phyloP scores from a whole-genome alignment of 2,113 vertebrate genomes.

The Psilopogon haemacephalus region DNA sequence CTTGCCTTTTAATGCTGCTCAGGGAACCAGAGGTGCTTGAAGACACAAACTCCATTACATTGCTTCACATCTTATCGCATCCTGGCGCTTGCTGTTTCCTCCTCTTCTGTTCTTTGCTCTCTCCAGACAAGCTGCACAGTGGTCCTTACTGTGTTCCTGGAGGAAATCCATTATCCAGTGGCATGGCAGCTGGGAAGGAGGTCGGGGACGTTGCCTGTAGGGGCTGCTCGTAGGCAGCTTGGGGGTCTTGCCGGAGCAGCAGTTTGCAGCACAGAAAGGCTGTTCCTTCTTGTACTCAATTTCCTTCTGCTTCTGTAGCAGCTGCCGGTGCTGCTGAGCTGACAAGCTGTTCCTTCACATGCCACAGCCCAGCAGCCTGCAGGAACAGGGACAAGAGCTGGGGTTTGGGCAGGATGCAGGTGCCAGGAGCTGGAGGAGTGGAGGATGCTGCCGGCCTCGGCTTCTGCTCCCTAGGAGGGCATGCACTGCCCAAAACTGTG shows the following conservation, averaged over 20 bases:
- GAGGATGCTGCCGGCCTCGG: not conserved
- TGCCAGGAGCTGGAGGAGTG: not conserved
- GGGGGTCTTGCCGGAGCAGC: constrained; percentile 25
- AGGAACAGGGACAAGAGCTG: not conserved
- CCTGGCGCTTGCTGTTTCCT: not conserved
- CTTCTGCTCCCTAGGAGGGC: fast-evolving
- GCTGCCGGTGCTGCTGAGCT: not conserved
- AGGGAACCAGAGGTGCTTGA: not conserved
- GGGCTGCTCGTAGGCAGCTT: constrained; percentile 38
- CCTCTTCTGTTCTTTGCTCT: not conserved
- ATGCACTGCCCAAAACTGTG: fast-evolving
- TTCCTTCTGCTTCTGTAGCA: not conserved
- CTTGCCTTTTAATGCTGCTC: not conserved
- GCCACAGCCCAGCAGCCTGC: fast-evolving
- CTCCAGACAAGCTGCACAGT: not conserved
- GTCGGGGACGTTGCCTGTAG: constrained; percentile 33
- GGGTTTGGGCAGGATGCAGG: not conserved
- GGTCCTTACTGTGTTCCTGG: not conserved
- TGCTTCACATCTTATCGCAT: not conserved
- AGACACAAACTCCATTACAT: not conserved
- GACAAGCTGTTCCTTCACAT: not conserved
- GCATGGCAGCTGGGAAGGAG: not conserved
- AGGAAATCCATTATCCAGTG: not conserved
- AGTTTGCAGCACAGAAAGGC: not conserved
- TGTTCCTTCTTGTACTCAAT: not conserved